Evolutionary conservation across 2,888 invertebrate species (phyloP).

Genomic region (Diogma glabrata): DNA sequence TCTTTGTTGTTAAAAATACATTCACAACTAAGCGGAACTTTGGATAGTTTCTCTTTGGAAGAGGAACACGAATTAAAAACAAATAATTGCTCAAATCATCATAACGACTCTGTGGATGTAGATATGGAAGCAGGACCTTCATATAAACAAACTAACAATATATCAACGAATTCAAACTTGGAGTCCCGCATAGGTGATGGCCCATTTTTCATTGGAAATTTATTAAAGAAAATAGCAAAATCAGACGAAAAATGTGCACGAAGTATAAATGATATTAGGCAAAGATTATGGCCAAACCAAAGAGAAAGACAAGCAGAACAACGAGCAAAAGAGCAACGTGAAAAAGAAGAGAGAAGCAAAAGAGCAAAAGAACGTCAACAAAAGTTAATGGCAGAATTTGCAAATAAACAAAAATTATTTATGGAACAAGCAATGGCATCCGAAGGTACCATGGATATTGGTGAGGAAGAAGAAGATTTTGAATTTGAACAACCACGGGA

Average conservation of each 20-base stretch:
- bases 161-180: conserved; percentile 18
- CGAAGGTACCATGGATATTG: conserved; percentile 43
- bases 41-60: conserved; percentile 65
- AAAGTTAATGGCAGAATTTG: conserved; percentile 88
- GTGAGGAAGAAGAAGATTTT: conserved; percentile 48
- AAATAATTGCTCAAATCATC: neutral
- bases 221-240: conserved; percentile 63
- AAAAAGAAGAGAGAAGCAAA: conserved; percentile 72
- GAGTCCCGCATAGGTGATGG: conserved; percentile 63
- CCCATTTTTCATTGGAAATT: conserved; percentile 69
- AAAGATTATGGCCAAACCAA: conserved; percentile 69
- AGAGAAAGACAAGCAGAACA: conserved; percentile 69
- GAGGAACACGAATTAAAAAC: conserved; percentile 26
- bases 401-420: conserved; percentile 80
- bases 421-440: conserved; percentile 57
- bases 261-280: conserved; percentile 57
- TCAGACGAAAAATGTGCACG: conserved; percentile 59
- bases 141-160: conserved; percentile 18
- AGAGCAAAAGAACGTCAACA: conserved; percentile 82
- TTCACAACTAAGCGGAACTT: conserved; percentile 71
- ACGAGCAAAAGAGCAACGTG: conserved; percentile 47
- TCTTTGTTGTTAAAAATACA: conserved; percentile 81
- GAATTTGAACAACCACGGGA: conserved; percentile 46
- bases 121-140: conserved; percentile 31
- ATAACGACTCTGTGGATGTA: conserved; percentile 25